Evolutionary conservation across 2,888 invertebrate genomes (phyloP).

Genomic region (Arge pagana): DNA sequence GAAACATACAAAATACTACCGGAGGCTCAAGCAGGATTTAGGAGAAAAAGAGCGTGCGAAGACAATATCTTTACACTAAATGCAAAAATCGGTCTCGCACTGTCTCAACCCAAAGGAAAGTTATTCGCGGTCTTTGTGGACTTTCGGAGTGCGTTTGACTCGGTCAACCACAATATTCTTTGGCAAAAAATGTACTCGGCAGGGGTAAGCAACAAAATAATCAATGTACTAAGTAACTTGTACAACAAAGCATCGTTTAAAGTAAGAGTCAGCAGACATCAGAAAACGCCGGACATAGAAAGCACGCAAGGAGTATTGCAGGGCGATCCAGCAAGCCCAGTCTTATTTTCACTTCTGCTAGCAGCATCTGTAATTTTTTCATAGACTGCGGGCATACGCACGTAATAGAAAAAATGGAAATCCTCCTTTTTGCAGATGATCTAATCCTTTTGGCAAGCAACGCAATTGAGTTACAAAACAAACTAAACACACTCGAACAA

Average conservation of each 20-base stretch:
- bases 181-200: slow-evolving; percentile 24
- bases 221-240: slow-evolving; percentile 17
- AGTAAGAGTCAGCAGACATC: slow-evolving; percentile 19
- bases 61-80: slow-evolving; percentile 36
- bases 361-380: too few relatives aligned
- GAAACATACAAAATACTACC: slow-evolving; percentile 31
- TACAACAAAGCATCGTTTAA: slow-evolving; percentile 24
- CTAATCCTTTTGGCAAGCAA: slow-evolving; percentile 4
- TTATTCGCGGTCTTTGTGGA: slow-evolving; percentile 35
- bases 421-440: slow-evolving; percentile 25
- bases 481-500: slow-evolving; percentile 5
- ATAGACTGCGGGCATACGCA: background rate
- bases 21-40: slow-evolving; percentile 37
- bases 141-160: slow-evolving; percentile 32
- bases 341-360: background rate
- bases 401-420: background rate
- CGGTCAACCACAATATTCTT: slow-evolving; percentile 28
- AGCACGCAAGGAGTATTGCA: slow-evolving; percentile 27
- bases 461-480: slow-evolving; percentile 1
- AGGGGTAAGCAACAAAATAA: slow-evolving; percentile 25
- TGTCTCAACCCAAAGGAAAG: slow-evolving; percentile 25
- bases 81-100: slow-evolving; percentile 21
- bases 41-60: slow-evolving; percentile 27
- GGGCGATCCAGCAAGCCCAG: background rate
- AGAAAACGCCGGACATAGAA: slow-evolving; percentile 26